Percentiles rank a stretch among this genome's conserved stretches.
Evolutionary conservation across 2,113 vertebrate species (phyloP).

Genomic region (Osmerus mordax): DNA sequence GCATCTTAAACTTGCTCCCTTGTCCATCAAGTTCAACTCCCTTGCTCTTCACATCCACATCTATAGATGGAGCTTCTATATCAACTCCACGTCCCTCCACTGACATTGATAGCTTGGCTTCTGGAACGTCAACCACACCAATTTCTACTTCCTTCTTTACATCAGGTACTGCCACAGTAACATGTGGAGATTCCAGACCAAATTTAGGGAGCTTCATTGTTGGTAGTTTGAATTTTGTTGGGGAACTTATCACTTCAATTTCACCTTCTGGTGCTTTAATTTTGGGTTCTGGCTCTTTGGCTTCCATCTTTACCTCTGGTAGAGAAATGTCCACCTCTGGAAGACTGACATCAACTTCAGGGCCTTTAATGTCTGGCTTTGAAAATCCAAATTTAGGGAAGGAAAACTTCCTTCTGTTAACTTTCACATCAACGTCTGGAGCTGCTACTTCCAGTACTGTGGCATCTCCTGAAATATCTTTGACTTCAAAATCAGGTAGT

Average conservation of each 20-base stretch:
- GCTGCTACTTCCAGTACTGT: neutral
- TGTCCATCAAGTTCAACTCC: slow-evolving; percentile 22
- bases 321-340: slow-evolving; percentile 24
- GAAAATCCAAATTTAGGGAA: slow-evolving; percentile 31
- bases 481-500: neutral
- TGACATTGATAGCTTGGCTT: neutral
- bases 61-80: neutral
- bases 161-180: slow-evolving; percentile 1
- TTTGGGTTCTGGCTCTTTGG: slow-evolving; percentile 10
- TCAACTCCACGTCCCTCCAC: slow-evolving; percentile 1
- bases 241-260: slow-evolving; percentile 15
- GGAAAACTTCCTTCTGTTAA: slow-evolving; percentile 29
- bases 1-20: slow-evolving; percentile 33
- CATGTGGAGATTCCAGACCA: slow-evolving; percentile 16
- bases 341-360: slow-evolving; percentile 17
- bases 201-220: slow-evolving; percentile 36
- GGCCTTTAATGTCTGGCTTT: slow-evolving; percentile 22
- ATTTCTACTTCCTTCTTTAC: neutral
- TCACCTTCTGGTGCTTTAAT: slow-evolving; percentile 17
- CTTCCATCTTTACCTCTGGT: slow-evolving; percentile 6
- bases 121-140: slow-evolving; percentile 20
- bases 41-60: slow-evolving; percentile 10
- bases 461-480: neutral
- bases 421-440: slow-evolving; percentile 12
- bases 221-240: slow-evolving; percentile 42